These are phyloP conservation scores for Harlomillsia oculata DNA, from an alignment of 1,140 invertebrate genomes.

Conservation along the genomic window DNA sequence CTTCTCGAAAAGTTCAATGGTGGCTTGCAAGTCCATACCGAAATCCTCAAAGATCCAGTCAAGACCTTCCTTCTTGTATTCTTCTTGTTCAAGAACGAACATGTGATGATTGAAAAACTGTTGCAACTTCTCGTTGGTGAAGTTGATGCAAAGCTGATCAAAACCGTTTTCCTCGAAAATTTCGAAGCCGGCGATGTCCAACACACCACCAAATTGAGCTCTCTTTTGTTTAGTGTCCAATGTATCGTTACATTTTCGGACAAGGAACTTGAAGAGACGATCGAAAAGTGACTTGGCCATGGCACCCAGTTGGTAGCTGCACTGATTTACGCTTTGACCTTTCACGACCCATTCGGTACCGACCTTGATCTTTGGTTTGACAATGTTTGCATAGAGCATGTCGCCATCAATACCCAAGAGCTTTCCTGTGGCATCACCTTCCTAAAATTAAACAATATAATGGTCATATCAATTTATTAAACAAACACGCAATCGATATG, in stretches of 20 bases:
- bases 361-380: slow-evolving; percentile 51
- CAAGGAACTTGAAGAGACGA: slow-evolving; percentile 90
- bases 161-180: slow-evolving; percentile 79
- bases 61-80: slow-evolving; percentile 89
- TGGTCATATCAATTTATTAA: not conserved
- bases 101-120: slow-evolving; percentile 98
- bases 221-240: slow-evolving; percentile 96
- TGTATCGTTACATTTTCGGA: slow-evolving; percentile 97
- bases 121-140: slow-evolving; percentile 93
- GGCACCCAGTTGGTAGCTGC: slow-evolving; percentile 80
- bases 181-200: no score
- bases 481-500: slow-evolving; percentile 84
- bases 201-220: slow-evolving; percentile 97
- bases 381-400: slow-evolving; percentile 48
- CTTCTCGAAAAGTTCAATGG: slow-evolving; percentile 95
- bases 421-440: slow-evolving; percentile 36
- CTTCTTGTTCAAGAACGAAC: slow-evolving; percentile 95
- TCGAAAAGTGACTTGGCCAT: slow-evolving; percentile 96
- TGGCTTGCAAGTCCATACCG: slow-evolving; percentile 51
- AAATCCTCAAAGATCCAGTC: slow-evolving; percentile 93
- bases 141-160: slow-evolving; percentile 98
- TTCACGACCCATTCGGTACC: slow-evolving; percentile 98
- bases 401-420: slow-evolving; percentile 46
- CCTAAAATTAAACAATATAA: slow-evolving; percentile 8
- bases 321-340: slow-evolving; percentile 88